phyloP scores from a whole-genome alignment of 2,113 vertebrate genomes.

The Silurus asotus region DNA sequence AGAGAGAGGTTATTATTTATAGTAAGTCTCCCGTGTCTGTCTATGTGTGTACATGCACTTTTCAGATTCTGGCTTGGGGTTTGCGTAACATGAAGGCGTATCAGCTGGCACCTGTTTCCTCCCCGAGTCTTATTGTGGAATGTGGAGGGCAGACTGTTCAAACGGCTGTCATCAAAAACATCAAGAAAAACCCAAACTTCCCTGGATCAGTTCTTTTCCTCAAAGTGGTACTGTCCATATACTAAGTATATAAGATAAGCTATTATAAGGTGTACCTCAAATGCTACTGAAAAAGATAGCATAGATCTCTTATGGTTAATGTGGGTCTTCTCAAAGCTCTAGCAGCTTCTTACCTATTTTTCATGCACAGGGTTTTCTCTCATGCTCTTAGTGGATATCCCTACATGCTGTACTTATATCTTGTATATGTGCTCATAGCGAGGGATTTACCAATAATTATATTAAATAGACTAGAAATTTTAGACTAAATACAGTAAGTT shows the following conservation, averaged over 20 bases:
- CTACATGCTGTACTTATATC: background rate
- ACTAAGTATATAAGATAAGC: background rate
- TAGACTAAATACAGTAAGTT: background rate
- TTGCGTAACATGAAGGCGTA: constrained; percentile 96
- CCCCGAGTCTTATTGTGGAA: constrained; percentile 94
- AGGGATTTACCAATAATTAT: background rate
- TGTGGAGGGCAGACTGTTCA: constrained; percentile 89
- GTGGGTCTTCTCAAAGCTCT: background rate
- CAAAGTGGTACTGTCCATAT: constrained; percentile 83
- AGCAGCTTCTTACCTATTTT: background rate
- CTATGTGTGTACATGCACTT: background rate
- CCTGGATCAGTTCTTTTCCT: constrained; percentile 92
- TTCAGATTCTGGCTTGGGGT: constrained; percentile 93
- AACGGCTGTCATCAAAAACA: constrained; percentile 90
- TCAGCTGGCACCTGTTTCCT: constrained; percentile 86
- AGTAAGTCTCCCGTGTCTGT: background rate
- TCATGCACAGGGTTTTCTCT: background rate
- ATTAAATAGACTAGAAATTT: background rate
- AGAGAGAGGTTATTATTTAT: background rate
- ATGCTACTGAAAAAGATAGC: background rate
- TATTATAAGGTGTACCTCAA: background rate
- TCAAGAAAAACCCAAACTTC: constrained; percentile 96
- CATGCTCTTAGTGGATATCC: background rate
- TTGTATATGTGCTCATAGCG: background rate
- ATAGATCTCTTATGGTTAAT: background rate